Evolutionary conservation across 1,140 invertebrate species (phyloP).

Genomic region (Drosophila repletoides): DNA sequence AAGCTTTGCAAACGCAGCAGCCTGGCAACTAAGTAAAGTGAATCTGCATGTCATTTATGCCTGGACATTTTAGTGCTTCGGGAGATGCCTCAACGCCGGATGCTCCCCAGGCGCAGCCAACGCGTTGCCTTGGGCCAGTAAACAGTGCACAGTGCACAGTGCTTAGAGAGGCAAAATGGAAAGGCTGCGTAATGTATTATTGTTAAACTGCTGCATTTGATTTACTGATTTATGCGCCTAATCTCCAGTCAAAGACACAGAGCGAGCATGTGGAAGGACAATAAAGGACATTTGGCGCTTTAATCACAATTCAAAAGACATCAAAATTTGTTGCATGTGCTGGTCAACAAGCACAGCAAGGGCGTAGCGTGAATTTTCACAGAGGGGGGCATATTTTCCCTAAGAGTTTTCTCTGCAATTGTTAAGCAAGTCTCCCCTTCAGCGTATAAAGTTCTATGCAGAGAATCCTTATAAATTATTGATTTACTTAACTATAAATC

Average conservation of each 20-base stretch:
- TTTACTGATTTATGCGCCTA: constrained; percentile 38
- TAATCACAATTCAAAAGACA: constrained; percentile 34
- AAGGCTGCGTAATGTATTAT: constrained; percentile 35
- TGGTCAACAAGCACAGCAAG: too few species aligned
- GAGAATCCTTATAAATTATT: too few species aligned
- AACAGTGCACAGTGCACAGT: background rate
- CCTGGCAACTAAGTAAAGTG: constrained; percentile 62
- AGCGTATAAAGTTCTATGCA: too few species aligned
- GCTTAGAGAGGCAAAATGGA: background rate
- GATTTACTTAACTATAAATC: too few species aligned
- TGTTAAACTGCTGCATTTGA: constrained; percentile 45
- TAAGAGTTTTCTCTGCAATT: too few species aligned
- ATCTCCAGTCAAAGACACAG: background rate
- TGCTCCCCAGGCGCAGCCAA: background rate
- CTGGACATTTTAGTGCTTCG: constrained; percentile 67
- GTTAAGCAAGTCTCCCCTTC: too few species aligned
- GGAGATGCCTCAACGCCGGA: constrained; percentile 4
- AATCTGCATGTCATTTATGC: constrained; percentile 77
- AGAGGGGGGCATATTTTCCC: too few species aligned
- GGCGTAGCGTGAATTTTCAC: too few species aligned
- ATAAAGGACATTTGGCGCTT: constrained; percentile 7
- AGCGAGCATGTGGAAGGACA: background rate
- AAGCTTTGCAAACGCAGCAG: constrained; percentile 50
- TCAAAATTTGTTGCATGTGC: constrained; percentile 45
- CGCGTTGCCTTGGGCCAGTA: background rate